These are phyloP conservation scores for Cephalopterus ornatus DNA, from an alignment of 2,113 vertebrate genomes.

Conservation along the genomic window DNA sequence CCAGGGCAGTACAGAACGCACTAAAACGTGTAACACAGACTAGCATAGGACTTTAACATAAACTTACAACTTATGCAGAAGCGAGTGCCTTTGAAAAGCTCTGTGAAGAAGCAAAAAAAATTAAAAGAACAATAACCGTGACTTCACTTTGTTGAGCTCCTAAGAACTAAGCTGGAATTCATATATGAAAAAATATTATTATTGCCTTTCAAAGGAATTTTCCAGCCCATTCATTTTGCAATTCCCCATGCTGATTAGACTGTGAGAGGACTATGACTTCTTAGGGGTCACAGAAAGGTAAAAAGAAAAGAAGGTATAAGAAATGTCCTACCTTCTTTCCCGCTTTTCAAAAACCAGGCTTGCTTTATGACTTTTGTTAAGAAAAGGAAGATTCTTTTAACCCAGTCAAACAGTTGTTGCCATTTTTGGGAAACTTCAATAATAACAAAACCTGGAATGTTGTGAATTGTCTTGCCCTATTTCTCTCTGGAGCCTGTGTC, in stretches of 20 bases:
- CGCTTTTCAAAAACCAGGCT: conserved; percentile 59
- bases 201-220: conserved; percentile 61
- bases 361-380: conserved; percentile 59
- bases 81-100: background rate
- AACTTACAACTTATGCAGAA: conserved; percentile 48
- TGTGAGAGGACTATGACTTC: conserved; percentile 53
- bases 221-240: conserved; percentile 61
- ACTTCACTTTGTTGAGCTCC: conserved; percentile 49
- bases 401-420: background rate
- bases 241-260: conserved; percentile 38
- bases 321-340: conserved; percentile 66
- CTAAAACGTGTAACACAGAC: conserved; percentile 54
- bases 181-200: conserved; percentile 45
- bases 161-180: conserved; percentile 28
- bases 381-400: conserved; percentile 35
- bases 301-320: conserved; percentile 56
- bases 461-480: background rate
- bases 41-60: conserved; percentile 42
- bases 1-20: conserved; percentile 64
- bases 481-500: too few species aligned
- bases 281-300: conserved; percentile 58
- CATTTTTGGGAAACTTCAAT: background rate
- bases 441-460: background rate
- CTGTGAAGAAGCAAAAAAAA: conserved; percentile 24
- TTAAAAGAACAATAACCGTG: background rate